Percentiles rank a stretch among this genome's conserved stretches.
Conservation (phyloP, 2,888 invertebrate species). For the Tinea pellionella region DNA sequence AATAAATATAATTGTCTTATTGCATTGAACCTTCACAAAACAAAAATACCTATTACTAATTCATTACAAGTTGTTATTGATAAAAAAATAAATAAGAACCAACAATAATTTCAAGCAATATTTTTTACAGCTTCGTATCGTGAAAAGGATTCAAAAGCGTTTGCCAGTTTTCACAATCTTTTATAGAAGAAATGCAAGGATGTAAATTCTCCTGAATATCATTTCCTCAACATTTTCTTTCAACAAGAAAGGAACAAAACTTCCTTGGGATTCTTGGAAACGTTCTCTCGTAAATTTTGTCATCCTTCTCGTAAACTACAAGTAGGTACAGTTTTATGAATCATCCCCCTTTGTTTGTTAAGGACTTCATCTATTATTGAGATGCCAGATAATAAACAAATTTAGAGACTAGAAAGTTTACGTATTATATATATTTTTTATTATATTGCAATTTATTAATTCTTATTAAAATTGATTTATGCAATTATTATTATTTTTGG, state of each 20-base stretch:
- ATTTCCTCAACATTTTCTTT: not conserved
- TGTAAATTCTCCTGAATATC: not conserved
- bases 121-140: not conserved
- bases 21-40: too few species aligned
- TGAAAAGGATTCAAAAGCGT: not conserved
- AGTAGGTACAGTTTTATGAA: conserved; percentile 61
- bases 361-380: conserved; percentile 28
- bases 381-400: not conserved
- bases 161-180: not conserved
- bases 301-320: conserved; percentile 53
- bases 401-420: not conserved
- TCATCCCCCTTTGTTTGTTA: conserved; percentile 54
- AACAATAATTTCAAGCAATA: not conserved
- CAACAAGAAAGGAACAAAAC: not conserved
- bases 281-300: conserved; percentile 44
- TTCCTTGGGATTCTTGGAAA: conserved; percentile 15
- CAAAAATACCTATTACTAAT: too few species aligned
- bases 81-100: not conserved
- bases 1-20: too few species aligned
- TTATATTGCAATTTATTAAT: too few species aligned
- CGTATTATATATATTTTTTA: too few species aligned
- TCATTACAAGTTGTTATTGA: too few species aligned
- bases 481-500: too few species aligned
- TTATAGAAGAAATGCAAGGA: not conserved
- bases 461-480: too few species aligned